Evolutionary conservation across 2,888 invertebrate species (phyloP).

Genomic region (Lasioglossum figueresi): DNA sequence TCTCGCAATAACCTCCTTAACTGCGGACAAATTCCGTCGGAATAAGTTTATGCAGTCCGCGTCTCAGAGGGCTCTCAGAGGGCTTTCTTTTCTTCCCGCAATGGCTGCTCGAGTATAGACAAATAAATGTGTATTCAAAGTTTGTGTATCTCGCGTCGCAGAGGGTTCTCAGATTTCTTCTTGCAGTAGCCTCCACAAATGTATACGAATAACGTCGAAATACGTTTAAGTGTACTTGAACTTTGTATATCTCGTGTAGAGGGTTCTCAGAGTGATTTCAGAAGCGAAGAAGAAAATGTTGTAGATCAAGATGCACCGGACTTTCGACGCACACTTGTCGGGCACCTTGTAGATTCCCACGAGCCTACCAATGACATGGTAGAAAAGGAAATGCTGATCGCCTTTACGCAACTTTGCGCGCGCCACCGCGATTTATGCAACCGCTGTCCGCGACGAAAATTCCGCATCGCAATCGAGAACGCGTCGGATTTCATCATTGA

Average conservation of each 20-base stretch:
- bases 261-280: too few relatives aligned
- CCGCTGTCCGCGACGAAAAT: constrained; percentile 21
- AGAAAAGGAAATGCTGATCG: constrained; percentile 34
- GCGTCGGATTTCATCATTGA: constrained; percentile 32
- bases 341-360: not conserved
- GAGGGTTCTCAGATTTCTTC: too few relatives aligned
- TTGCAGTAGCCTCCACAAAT: not conserved
- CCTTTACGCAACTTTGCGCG: constrained; percentile 31
- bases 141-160: too few relatives aligned
- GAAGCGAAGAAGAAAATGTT: not conserved
- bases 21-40: not conserved
- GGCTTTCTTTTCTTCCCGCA: not conserved
- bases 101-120: not conserved
- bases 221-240: too few relatives aligned
- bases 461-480: constrained; percentile 12
- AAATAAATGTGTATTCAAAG: not conserved
- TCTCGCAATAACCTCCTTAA: not conserved
- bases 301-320: not conserved
- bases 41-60: not conserved
- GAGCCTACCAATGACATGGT: not conserved
- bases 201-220: not conserved
- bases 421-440: constrained; percentile 53
- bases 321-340: not conserved
- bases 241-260: too few relatives aligned
- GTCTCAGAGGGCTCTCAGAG: not conserved